Base-by-base conservation (phyloP, 2,888 invertebrate genomes). In the Eupsilia transversa region DNA sequence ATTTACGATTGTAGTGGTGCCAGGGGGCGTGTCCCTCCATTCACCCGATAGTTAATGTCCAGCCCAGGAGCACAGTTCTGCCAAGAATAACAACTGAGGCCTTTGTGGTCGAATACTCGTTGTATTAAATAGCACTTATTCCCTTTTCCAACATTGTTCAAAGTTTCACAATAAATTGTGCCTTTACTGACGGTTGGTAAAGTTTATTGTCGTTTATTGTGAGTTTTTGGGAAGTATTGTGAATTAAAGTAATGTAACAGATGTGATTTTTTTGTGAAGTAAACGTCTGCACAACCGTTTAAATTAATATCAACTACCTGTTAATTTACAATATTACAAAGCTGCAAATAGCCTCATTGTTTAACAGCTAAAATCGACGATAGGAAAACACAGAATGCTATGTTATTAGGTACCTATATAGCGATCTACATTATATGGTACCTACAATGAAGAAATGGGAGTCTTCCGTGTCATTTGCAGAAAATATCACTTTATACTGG, bases 71-170 rank as follows among this genome's bases (percentile, higher is more conserved):
- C 82, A 67, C 43, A 71, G 71, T 73, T 68, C 77, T 88, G 88
- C 91, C 90, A 90, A 89, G 88, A 88, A 90, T 90, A 85, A 89
- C 89, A 89, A 86, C 84, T 74, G 67, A 79, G 56, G 71, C 70
- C 76, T 85, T 86, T 88, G 79, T 86, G 75, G 77, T 81, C 71
- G 60, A 88, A 83, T 81, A 83, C 74, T 74, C 77, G 64, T 75
- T 77, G 73, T 83, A 88, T 87, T 86, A 86, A 86, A 88, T 81
- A 84, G 67, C 77, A 83, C 79, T 81, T 77, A 84, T 81, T 86
- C 79, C 77, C 77, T 78, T 82, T 80, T 66, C 74, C 60, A 77
- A 79, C 73, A 78, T 74, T 80, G 74, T 84, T 79, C 75, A 82
- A 86, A 84, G 78, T 84, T 86, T 74, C 61, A 63, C 75, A 65